Percentiles rank a stretch among this genome's conserved stretches.
Conservation (phyloP, 2,113 vertebrate genomes). For the Serilophus lunatus region DNA sequence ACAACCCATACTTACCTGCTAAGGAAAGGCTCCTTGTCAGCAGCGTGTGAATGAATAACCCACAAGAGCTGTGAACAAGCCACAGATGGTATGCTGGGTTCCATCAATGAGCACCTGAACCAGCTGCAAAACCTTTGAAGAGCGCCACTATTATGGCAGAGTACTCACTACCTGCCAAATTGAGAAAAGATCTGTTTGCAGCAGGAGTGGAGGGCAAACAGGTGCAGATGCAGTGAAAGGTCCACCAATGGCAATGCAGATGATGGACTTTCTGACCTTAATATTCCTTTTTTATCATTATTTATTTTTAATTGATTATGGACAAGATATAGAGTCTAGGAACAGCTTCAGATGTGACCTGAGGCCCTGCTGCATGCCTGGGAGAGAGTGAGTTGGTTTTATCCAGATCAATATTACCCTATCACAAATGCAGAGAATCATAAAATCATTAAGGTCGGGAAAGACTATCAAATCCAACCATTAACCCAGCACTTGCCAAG, state of each 20-base stretch:
- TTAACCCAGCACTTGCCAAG: neutral
- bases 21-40: neutral
- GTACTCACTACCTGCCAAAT: neutral
- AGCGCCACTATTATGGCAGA: neutral
- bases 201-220: neutral
- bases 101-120: neutral
- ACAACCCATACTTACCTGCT: neutral
- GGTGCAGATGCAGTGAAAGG: neutral
- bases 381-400: neutral
- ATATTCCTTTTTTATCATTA: neutral
- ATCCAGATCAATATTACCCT: neutral
- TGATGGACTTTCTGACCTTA: neutral
- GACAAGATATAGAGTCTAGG: neutral
- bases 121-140: neutral
- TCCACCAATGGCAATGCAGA: neutral
- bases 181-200: neutral
- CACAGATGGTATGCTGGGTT: neutral
- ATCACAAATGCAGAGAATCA: neutral
- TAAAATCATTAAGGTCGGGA: neutral
- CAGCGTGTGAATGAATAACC: rapidly evolving
- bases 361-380: neutral
- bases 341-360: neutral
- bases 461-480: neutral
- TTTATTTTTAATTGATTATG: neutral
- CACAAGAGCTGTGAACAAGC: neutral